These are phyloP conservation scores for Gryllus longicercus DNA, from an alignment of 2,888 invertebrate species.

Conservation along the genomic window DNA sequence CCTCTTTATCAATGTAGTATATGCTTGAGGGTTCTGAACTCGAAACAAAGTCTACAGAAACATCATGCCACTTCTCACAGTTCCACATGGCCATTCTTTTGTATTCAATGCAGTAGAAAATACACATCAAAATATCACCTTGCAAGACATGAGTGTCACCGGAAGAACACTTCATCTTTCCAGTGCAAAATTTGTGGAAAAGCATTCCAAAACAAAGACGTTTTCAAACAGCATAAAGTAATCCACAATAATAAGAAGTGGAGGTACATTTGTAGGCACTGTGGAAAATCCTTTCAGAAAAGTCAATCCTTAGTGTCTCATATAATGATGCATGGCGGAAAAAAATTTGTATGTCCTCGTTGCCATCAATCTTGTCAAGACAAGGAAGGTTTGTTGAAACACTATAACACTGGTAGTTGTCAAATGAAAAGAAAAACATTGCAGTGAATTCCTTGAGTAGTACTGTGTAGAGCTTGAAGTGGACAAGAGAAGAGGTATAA, in stretches of 20 bases:
- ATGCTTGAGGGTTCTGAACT: not conserved
- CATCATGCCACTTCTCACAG: not conserved
- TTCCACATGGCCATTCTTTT: conserved; percentile 1
- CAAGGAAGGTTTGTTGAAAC: not conserved
- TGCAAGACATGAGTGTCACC: not conserved
- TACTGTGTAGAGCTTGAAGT: too few species aligned
- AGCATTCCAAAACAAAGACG: not conserved
- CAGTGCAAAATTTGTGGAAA: conserved; percentile 5
- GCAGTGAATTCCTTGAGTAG: too few species aligned
- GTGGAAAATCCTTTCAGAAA: not conserved
- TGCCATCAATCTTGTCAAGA: not conserved
- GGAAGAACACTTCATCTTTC: not conserved
- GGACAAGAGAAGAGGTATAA: too few species aligned
- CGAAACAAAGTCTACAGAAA: not conserved
- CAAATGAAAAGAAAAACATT: not conserved
- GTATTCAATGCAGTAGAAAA: not conserved
- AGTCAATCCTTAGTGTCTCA: not conserved
- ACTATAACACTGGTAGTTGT: not conserved
- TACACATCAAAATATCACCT: not conserved
- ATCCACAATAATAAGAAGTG: not conserved
- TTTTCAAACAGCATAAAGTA: not conserved
- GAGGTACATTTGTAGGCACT: not conserved
- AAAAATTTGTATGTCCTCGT: not conserved
- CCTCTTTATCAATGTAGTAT: conserved; percentile 6
- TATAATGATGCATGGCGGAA: not conserved